Evolutionary conservation across 2,888 invertebrate genomes (phyloP).

Genomic region (Peribatodes rhomboidaria): DNA sequence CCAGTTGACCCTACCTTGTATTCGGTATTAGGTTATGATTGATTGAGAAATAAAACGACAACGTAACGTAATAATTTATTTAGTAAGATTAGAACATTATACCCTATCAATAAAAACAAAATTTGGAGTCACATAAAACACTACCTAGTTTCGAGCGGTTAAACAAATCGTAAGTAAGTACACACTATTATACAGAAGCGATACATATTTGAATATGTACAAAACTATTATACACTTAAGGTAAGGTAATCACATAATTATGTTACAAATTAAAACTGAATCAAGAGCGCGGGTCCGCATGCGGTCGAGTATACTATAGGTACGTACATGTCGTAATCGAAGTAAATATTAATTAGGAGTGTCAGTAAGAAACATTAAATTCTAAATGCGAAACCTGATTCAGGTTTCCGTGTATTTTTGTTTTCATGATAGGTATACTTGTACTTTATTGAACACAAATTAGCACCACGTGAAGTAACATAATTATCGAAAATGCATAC

Average conservation of each 20-base stretch:
- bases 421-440: too few species aligned
- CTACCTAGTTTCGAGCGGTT: neutral
- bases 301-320: neutral
- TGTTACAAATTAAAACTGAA: neutral
- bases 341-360: too few species aligned
- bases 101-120: neutral
- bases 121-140: neutral
- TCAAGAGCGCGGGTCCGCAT: neutral
- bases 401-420: too few species aligned
- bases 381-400: too few species aligned
- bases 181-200: neutral
- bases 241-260: neutral
- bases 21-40: too few species aligned
- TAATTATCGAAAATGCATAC: too few species aligned
- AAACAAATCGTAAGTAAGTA: neutral
- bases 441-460: too few species aligned
- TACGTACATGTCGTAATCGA: neutral
- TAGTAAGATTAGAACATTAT: conserved; percentile 5
- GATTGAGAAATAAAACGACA: conserved; percentile 10
- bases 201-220: neutral
- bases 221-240: neutral
- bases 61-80: conserved; percentile 19
- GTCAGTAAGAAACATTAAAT: too few species aligned
- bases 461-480: too few species aligned
- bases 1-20: too few species aligned